Base-by-base conservation (phyloP, 2,888 invertebrate species). In the Lasioglossum vierecki region DNA sequence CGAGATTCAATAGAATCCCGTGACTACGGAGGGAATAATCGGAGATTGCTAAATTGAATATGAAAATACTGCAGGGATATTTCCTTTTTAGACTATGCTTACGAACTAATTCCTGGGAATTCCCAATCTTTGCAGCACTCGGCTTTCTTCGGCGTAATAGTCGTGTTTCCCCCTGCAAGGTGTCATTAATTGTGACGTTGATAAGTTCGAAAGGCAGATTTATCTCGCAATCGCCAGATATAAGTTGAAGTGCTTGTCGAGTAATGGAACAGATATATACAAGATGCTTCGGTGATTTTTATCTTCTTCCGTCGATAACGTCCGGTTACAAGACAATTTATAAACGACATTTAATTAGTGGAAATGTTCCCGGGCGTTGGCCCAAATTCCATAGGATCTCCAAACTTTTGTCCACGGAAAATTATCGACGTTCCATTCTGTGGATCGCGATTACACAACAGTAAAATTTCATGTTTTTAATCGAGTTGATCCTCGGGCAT, bases 241-340 rank as follows among this genome's bases (percentile, higher is more conserved):
- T 77, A 77, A 77, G 41, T 77, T 68, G 4, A 63, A 68, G 22
- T 3, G 66, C 66, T 49, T 26, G 49, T n/a, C 46, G 66, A 53
- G 30, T n/a, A 53, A 26, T 26, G 9, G 35, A 49, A 77, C 39
- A 26, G 18, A 18, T 22, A 6, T 22, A 9, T 39, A 30, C 63
- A 22, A 35, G 30, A n/a, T 73, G 39, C 71, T 77, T 39, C 41
- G 66, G 35, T 22, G 44, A 39, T 53, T 83, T 71, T 83, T 71
- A 70, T 76, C 70, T 13, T 35, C 6, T 57, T 66, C 76, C 41
- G 49, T 72, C 41, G 71, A 44, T 41, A 35, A 46, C 22, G 30
- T 63, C n/a, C 30, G 15, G 15, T n/a, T 39, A 74, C 22, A 5
- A 39, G 44, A n/a, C 13, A 4, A 39, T 22, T 22, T 6, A 11